These are phyloP conservation scores for Caenorhabditis brenneri DNA, from an alignment of 1,140 invertebrate species.

Conservation along the genomic window DNA sequence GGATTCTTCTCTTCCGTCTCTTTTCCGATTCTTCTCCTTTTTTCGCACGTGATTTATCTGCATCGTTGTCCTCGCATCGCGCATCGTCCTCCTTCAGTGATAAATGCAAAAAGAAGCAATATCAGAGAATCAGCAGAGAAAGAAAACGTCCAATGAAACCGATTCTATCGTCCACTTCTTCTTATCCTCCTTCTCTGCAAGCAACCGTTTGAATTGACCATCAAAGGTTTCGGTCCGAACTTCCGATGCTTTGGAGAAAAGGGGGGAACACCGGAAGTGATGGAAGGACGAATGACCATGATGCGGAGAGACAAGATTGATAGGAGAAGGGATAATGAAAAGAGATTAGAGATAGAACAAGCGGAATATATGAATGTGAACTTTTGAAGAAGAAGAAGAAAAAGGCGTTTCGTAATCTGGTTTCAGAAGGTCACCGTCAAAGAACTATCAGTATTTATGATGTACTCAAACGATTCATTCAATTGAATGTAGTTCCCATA, in stretches of 20 bases:
- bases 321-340: background rate
- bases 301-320: conserved; percentile 31
- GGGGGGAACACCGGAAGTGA: conserved; percentile 33
- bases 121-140: background rate
- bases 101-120: conserved; percentile 6
- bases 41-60: conserved; percentile 18
- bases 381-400: background rate
- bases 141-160: conserved; percentile 35
- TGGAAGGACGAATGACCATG: background rate
- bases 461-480: too few species aligned
- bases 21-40: background rate
- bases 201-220: conserved; percentile 36
- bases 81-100: background rate
- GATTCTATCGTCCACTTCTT: background rate
- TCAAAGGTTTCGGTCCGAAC: conserved; percentile 23
- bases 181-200: background rate
- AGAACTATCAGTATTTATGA: background rate
- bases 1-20: background rate
- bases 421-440: background rate
- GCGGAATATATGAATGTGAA: background rate
- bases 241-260: background rate
- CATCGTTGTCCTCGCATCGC: background rate
- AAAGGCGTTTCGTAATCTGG: conserved; percentile 16
- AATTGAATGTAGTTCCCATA: too few species aligned
- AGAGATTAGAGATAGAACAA: background rate